Evolutionary conservation across 2,888 invertebrate species (phyloP), one percentile per base, ranked within the genome.

Genomic region (Lycocerus yunnanus): DNA sequence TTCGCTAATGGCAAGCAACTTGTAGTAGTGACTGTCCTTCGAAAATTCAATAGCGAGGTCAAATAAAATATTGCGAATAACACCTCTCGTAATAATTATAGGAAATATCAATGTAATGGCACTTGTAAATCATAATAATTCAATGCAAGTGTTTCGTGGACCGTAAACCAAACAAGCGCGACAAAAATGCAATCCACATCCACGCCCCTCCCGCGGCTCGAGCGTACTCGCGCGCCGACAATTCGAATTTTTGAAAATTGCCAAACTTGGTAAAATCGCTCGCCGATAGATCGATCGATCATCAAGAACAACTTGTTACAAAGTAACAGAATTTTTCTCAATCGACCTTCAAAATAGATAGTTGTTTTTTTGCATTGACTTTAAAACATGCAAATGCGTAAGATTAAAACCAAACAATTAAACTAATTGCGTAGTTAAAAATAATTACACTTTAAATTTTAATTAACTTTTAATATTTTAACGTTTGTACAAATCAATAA

Each of bases 31-130:
- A 68, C 58, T 71, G 76, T 69, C 76, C 76, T 76, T 76, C 76
- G 24, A 76, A 76, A 71, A 73, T 76, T 76, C 76, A 76, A 76
- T 76, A 73, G 76, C 76, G 73, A 73, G 76, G 76, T 76, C 76
- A 69, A 68, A 71, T 71, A 65, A 63, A 71, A 70, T 72, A 71
- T 66, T 66, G 66, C 66, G 74, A 74, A 73, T 73, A 73, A 74
- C 74, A 74, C 74, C 74, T 74, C 69, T 73, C 71, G 24, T 66
- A 66, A 66, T 71, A 68, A 58, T 58, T 66, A 69, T 73, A 68
- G 61, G 66, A 69, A 68, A 69, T 20, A 69, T 72, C 15, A 58
- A 61, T 68, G 65, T 68, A 69, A 69, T 58, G 58, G 59, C 27
- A 18, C 58, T 72, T 72, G 67, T 68, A 63, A 69, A 58, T 43